Evolutionary conservation across 2,113 vertebrate genomes (phyloP).

Genomic region (Thunnus maccoyii): DNA sequence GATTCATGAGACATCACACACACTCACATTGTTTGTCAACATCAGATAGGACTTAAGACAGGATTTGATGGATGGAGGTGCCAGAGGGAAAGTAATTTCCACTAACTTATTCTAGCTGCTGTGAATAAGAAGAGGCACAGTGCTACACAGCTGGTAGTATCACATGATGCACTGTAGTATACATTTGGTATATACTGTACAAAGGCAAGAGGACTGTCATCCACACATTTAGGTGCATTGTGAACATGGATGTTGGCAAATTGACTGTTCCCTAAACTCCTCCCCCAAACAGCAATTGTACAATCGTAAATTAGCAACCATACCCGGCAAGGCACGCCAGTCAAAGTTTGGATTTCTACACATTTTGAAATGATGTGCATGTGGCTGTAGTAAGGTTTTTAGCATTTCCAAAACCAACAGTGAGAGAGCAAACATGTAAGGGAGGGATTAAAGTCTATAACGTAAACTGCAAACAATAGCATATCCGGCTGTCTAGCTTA

Average conservation of each 20-base stretch:
- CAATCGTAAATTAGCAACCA: no score
- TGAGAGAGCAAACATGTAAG: background rate
- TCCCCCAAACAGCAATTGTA: no score
- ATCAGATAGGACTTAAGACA: constrained; percentile 52
- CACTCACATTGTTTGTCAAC: constrained; percentile 47
- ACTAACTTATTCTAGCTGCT: constrained; percentile 51
- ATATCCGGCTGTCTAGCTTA: no score
- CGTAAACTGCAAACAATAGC: background rate
- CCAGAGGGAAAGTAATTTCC: constrained; percentile 57
- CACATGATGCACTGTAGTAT: background rate
- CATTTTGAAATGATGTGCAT: no score
- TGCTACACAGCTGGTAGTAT: background rate
- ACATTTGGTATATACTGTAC: background rate
- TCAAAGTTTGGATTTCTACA: no score
- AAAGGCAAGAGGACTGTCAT: constrained; percentile 6
- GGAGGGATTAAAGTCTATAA: background rate
- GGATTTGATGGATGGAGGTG: constrained; percentile 69
- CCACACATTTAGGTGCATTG: no score
- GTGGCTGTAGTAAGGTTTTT: no score
- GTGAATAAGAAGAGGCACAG: constrained; percentile 36
- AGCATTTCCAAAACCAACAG: background rate
- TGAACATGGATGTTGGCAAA: no score
- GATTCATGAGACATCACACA: constrained; percentile 51
- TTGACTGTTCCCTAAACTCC: no score
- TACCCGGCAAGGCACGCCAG: no score